These are phyloP conservation scores for Tenualosa thibaudeaui DNA, from an alignment of 2,797 vertebrate genomes.

Conservation along the genomic window DNA sequence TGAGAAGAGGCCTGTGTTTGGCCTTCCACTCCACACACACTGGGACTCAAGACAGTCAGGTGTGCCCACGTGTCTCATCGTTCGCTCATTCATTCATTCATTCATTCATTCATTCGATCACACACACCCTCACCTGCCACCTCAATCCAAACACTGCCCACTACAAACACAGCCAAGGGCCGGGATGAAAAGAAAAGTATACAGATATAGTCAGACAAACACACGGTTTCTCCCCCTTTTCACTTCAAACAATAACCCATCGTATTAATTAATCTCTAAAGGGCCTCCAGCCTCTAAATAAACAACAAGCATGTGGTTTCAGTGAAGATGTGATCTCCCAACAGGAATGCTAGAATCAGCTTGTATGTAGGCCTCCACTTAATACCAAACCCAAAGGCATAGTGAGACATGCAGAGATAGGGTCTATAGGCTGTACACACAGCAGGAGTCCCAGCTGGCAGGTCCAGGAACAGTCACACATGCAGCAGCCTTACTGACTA, in stretches of 20 bases:
- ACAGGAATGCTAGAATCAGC: constrained; percentile 4
- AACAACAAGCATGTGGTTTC: background rate
- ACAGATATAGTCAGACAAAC: background rate
- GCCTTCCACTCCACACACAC: background rate
- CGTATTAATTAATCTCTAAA: too few species aligned
- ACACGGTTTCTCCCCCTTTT: background rate
- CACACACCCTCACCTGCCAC: background rate
- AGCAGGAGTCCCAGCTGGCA: background rate
- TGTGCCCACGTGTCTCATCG: background rate
- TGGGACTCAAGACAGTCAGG: background rate
- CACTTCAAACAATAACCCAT: too few species aligned
- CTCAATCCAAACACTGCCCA: background rate
- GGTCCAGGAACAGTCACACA: background rate
- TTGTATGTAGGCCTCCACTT: constrained; percentile 21
- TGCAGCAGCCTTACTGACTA: background rate
- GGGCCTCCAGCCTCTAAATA: background rate
- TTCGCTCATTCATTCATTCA: background rate
- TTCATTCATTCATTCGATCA: background rate
- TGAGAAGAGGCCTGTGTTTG: background rate
- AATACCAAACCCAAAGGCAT: constrained; percentile 7
- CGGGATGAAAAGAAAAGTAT: background rate
- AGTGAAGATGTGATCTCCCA: background rate
- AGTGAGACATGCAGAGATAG: background rate
- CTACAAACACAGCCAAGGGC: background rate
- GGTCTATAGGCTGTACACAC: background rate